These are phyloP conservation scores for Platycheirus rosarum DNA, from an alignment of 2,888 invertebrate species.

Conservation along the genomic window DNA sequence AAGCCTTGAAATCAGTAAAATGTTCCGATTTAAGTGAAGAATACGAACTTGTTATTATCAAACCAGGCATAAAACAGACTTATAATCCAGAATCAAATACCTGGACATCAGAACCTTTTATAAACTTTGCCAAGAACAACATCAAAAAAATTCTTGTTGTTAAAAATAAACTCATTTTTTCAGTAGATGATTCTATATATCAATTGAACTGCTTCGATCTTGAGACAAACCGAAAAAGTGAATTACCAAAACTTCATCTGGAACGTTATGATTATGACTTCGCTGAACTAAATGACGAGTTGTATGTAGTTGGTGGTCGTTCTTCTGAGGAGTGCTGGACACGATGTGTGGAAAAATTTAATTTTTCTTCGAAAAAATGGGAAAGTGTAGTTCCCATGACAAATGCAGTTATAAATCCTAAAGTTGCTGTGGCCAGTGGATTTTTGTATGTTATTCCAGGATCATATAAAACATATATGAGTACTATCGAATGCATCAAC, in stretches of 20 bases:
- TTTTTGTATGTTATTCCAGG: background rate
- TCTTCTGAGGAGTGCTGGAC: background rate
- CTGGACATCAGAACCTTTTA: conserved; percentile 1
- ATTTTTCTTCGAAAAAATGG: background rate
- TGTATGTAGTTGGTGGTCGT: background rate
- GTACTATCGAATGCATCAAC: background rate
- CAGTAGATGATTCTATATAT: background rate
- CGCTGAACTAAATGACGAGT: background rate
- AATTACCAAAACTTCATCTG: background rate
- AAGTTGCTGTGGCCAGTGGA: background rate
- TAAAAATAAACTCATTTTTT: background rate
- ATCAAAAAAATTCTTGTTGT: background rate
- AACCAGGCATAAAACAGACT: background rate
- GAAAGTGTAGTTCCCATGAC: background rate
- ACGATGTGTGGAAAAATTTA: background rate
- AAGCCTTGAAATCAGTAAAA: background rate
- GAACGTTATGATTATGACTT: background rate
- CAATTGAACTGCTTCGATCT: background rate
- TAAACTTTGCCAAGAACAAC: too few relatives aligned
- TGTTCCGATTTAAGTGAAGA: background rate
- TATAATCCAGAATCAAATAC: conserved; percentile 5
- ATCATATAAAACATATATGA: too few relatives aligned
- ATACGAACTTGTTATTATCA: background rate
- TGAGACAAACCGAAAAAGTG: background rate
- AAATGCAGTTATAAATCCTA: too few relatives aligned